These are phyloP conservation scores for Tribolium freemani DNA, from an alignment of 2,888 invertebrate species.

Conservation along the genomic window DNA sequence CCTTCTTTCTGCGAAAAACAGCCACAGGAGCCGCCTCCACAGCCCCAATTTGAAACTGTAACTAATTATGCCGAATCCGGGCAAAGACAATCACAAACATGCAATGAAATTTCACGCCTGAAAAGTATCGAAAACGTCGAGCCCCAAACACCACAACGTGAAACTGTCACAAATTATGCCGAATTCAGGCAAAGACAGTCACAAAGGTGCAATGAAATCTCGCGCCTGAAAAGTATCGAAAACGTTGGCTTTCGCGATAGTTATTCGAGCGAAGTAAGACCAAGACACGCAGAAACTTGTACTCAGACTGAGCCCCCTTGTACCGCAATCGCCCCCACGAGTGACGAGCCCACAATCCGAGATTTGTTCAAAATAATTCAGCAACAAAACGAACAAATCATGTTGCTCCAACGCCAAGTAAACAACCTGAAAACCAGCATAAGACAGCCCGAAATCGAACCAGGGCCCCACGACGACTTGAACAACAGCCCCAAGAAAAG, in stretches of 20 bases:
- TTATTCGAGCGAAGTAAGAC: no score
- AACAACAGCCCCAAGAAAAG: conserved; percentile 46
- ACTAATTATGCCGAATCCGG: no score
- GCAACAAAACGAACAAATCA: conserved; percentile 78
- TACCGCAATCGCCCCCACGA: conserved; percentile 7
- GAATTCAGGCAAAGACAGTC: no score
- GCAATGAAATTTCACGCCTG: background rate
- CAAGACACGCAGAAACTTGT: background rate
- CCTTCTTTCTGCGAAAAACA: conserved; percentile 7
- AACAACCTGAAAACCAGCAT: conserved; percentile 50
- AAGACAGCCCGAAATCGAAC: conserved; percentile 2
- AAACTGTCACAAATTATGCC: no score
- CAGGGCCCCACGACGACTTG: background rate
- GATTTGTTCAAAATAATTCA: conserved; percentile 77
- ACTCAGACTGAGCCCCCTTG: conserved; percentile 29
- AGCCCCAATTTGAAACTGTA: no score
- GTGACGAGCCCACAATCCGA: conserved; percentile 71
- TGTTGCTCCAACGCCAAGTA: conserved; percentile 74
- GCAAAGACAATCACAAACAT: conserved; percentile 16
- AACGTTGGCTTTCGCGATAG: no score
- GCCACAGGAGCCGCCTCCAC: no score
- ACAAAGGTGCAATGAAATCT: no score
- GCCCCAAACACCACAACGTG: no score
- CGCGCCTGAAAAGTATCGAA: no score
- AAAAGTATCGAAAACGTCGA: conserved; percentile 12